Evolutionary conservation across 1,140 invertebrate species (phyloP).

Genomic region (Lordiphosa mommai): DNA sequence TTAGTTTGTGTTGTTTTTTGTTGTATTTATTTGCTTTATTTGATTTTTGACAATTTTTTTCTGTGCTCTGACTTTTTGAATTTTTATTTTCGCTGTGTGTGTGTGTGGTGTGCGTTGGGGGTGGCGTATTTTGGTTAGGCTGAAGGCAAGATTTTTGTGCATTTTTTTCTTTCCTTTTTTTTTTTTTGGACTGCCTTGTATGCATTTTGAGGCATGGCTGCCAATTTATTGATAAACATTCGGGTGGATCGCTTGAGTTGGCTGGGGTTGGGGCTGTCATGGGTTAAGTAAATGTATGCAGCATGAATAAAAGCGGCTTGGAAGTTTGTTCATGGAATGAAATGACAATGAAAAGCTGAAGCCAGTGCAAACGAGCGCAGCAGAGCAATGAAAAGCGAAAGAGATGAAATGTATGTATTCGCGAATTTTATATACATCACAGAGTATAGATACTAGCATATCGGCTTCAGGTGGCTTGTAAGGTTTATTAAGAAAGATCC

Average conservation of each 20-base stretch:
- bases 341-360: too few relatives aligned
- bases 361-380: not conserved
- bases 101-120: slow-evolving; percentile 1
- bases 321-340: not conserved
- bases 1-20: slow-evolving; percentile 3
- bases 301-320: slow-evolving; percentile 3
- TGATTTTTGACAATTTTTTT: slow-evolving; percentile 73
- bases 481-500: too few relatives aligned
- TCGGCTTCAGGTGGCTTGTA: too few relatives aligned
- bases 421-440: too few relatives aligned
- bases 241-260: not conserved
- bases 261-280: slow-evolving; percentile 2
- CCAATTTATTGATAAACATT: slow-evolving; percentile 73
- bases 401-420: too few relatives aligned
- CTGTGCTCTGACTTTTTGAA: slow-evolving; percentile 43
- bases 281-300: slow-evolving; percentile 38
- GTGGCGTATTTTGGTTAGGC: slow-evolving; percentile 30
- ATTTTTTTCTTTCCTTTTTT: slow-evolving; percentile 19
- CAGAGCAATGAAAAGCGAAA: too few relatives aligned
- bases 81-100: slow-evolving; percentile 53
- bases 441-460: too few relatives aligned
- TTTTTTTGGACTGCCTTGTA: slow-evolving; percentile 6
- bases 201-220: slow-evolving; percentile 51
- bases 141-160: slow-evolving; percentile 15
- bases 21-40: slow-evolving; percentile 60